phyloP scores from a whole-genome alignment of 64 coral and sea anemone genomes.

The Catalaphyllia jardinei region DNA sequence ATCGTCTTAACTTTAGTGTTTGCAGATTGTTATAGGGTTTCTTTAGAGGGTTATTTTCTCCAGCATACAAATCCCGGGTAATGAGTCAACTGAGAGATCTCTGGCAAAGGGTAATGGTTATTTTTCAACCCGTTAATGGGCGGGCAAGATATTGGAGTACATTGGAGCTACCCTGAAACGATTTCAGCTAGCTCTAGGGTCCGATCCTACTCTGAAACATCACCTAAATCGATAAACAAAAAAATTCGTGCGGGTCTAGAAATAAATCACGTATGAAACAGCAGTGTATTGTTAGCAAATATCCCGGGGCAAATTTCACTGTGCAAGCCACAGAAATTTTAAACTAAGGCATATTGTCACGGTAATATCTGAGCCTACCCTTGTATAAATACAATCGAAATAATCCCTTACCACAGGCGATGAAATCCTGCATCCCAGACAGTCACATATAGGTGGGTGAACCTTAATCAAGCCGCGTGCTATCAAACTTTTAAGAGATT shows the following conservation, averaged over 20 bases:
- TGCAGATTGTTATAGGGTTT: slow-evolving; percentile 16
- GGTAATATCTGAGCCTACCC: not conserved
- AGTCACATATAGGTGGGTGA: slow-evolving; percentile 98
- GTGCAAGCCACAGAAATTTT: not conserved
- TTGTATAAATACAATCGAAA: slow-evolving; percentile 18
- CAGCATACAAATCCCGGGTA: not conserved
- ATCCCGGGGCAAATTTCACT: no score
- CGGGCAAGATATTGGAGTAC: not conserved
- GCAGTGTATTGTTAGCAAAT: no score
- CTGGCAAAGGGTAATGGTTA: not conserved
- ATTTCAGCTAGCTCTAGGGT: not conserved
- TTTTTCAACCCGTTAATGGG: slow-evolving; percentile 10
- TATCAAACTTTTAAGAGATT: slow-evolving; percentile 98
- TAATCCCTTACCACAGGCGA: slow-evolving; percentile 91
- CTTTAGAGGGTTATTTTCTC: not conserved
- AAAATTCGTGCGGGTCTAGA: not conserved
- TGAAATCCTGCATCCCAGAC: slow-evolving; percentile 96
- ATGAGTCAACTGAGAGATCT: not conserved
- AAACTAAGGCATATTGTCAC: slow-evolving; percentile 16
- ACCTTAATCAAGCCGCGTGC: slow-evolving; percentile 94
- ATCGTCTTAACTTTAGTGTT: slow-evolving; percentile 9
- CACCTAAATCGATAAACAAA: not conserved
- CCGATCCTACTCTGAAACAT: not conserved
- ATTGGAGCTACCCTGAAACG: not conserved
- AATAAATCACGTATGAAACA: not conserved